A percentile compares a stretch with the other conserved stretches of the same genome.
phyloP scores from a whole-genome alignment of 1,140 invertebrate genomes.

The Physella acuta region DNA sequence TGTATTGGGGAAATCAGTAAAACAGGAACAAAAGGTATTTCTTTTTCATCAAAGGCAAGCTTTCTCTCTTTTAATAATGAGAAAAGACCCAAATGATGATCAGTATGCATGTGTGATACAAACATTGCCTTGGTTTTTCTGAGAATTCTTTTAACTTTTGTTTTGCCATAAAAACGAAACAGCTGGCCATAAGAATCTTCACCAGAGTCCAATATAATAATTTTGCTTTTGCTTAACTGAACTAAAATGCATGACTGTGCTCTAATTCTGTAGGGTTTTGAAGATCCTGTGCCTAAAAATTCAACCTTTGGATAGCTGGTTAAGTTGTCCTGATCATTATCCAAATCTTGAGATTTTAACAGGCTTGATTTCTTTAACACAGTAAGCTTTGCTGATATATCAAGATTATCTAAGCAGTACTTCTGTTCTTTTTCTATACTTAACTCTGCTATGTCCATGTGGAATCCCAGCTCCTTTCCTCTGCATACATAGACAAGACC shows the following conservation, averaged over 20 bases:
- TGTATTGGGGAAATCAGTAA: conserved; percentile 34
- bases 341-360: no score
- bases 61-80: conserved; percentile 33
- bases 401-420: no score
- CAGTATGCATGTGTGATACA: conserved; percentile 90
- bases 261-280: conserved; percentile 86
- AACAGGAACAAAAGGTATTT: conserved; percentile 22
- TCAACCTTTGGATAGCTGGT: conserved; percentile 48
- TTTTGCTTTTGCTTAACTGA: conserved; percentile 61
- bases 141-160: conserved; percentile 67
- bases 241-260: conserved; percentile 86
- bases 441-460: no score
- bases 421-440: no score
- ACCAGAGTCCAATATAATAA: conserved; percentile 86
- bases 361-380: no score
- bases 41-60: conserved; percentile 22
- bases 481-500: conserved; percentile 11
- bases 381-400: no score
- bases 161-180: conserved; percentile 75
- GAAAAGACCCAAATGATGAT: conserved; percentile 79
- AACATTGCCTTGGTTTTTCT: conserved; percentile 74
- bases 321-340: no score
- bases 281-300: conserved; percentile 91
- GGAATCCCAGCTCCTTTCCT: conserved; percentile 17
- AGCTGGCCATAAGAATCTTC: conserved; percentile 80